Evolutionary conservation across 2,888 invertebrate species (phyloP).

Genomic region (Laothoe populi): DNA sequence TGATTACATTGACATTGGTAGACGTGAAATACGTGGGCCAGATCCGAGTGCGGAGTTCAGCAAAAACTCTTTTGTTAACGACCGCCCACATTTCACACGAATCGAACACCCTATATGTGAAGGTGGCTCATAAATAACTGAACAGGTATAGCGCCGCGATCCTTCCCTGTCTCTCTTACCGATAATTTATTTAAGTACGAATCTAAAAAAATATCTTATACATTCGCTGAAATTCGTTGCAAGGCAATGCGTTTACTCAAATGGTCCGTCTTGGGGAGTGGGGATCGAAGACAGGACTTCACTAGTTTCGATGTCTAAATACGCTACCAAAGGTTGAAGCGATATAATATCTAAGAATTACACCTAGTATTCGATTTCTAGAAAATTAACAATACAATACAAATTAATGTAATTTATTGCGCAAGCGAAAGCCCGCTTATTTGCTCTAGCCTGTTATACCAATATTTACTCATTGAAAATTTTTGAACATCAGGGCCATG

Average conservation of each 20-base stretch:
- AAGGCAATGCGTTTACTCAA: neutral
- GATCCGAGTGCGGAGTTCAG: conserved; percentile 18
- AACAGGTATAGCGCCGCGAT: conserved; percentile 19
- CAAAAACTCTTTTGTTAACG: conserved; percentile 29
- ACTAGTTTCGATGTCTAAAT: too few relatives aligned
- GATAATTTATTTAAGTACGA: conserved; percentile 18
- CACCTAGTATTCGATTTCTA: conserved; percentile 15
- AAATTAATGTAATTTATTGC: conserved; percentile 51
- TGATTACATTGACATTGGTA: conserved; percentile 26
- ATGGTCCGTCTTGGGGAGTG: too few relatives aligned
- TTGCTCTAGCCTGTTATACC: conserved; percentile 42
- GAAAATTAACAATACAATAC: conserved; percentile 45
- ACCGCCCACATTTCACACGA: conserved; percentile 28
- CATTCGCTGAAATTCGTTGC: neutral
- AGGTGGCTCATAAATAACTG: conserved; percentile 22
- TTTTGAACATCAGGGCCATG: conserved; percentile 34
- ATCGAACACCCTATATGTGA: conserved; percentile 23
- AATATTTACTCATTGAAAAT: conserved; percentile 56
- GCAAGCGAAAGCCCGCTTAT: conserved; percentile 38
- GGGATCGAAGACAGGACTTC: too few relatives aligned
- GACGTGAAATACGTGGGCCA: conserved; percentile 18
- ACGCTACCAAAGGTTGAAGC: too few relatives aligned
- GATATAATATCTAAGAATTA: too few relatives aligned
- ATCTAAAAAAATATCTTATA: neutral
- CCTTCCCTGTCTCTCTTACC: conserved; percentile 17